These are phyloP conservation scores for Catharus ustulatus DNA, from an alignment of 2,797 vertebrate species.

Conservation along the genomic window DNA sequence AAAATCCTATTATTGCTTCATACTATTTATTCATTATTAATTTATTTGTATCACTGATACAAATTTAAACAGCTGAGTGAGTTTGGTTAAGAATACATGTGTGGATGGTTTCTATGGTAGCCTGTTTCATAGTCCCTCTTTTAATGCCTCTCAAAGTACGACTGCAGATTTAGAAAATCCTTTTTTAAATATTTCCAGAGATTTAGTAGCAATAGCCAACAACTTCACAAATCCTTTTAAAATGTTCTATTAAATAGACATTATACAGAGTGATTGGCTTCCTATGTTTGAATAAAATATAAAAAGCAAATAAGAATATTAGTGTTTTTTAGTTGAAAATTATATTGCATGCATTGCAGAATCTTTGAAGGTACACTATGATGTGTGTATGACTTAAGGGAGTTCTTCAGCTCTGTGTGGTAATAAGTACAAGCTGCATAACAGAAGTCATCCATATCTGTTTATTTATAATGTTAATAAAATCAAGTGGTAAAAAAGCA, in stretches of 20 bases:
- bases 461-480: background rate
- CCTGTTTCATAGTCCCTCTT: background rate
- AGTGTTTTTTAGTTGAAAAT: background rate
- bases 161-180: constrained; percentile 12
- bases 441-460: background rate
- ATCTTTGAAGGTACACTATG: background rate
- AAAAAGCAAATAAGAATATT: background rate
- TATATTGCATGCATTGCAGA: background rate
- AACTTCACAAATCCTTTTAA: background rate
- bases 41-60: background rate
- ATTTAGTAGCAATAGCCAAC: background rate
- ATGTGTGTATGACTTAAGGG: background rate
- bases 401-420: background rate
- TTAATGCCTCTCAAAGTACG: background rate
- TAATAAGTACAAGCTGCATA: background rate
- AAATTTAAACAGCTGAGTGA: background rate
- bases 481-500: background rate
- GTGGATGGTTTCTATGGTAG: background rate
- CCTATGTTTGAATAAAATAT: background rate
- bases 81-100: background rate
- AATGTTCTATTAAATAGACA: background rate
- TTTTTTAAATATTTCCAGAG: constrained; percentile 24
- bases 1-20: background rate
- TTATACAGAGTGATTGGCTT: background rate
- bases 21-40: background rate